Evolutionary conservation across 2,113 vertebrate genomes (phyloP).

Genomic region (Phasianus colchicus): DNA sequence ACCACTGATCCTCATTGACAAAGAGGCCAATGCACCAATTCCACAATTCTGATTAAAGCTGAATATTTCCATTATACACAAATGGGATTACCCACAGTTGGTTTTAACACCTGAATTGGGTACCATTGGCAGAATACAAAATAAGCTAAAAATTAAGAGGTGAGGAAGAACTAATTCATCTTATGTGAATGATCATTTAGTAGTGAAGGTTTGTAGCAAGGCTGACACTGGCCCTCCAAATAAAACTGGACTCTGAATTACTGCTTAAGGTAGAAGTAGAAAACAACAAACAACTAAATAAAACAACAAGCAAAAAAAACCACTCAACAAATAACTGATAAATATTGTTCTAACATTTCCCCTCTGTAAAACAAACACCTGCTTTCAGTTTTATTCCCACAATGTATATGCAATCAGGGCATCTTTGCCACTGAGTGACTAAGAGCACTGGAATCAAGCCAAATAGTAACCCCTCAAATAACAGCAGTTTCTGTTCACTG

Average conservation of each 20-base stretch:
- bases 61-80: background rate
- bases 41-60: background rate
- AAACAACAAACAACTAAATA: background rate
- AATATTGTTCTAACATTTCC: conserved; percentile 1
- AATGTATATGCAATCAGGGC: background rate
- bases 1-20: background rate
- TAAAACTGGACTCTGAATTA: background rate
- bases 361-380: conserved; percentile 1
- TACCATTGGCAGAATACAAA: background rate
- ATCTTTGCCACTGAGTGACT: background rate
- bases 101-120: background rate
- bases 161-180: background rate
- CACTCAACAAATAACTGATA: background rate
- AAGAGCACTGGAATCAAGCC: background rate
- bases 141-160: background rate
- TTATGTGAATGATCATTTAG: background rate
- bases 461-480: background rate
- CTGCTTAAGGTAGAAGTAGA: background rate
- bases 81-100: background rate
- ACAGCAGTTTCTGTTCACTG: background rate
- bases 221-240: background rate
- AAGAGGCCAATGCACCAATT: background rate
- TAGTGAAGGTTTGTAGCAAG: background rate
- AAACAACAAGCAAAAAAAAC: background rate
- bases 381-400: background rate